Evolutionary conservation across 2,113 vertebrate species (phyloP), one percentile per base, ranked within the genome.

Genomic region (Syrrhaptes paradoxus): DNA sequence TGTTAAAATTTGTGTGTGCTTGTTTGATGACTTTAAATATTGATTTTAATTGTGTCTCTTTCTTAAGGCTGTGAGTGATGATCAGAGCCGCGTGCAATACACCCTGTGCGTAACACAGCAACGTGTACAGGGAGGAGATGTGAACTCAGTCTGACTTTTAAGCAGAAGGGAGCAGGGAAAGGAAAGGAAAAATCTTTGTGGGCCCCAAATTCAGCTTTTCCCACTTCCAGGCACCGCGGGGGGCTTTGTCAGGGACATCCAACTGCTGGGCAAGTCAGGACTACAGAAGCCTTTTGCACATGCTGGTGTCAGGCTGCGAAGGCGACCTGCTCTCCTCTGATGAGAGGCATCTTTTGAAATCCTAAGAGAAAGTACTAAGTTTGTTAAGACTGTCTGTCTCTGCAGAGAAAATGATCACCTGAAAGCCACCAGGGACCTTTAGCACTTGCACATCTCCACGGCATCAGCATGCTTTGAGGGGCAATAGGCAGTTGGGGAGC

Each of bases 11-110:
- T 80, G 55, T 68, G 83, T 84, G 85, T 24, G 61, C 92, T 82
- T 81, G 76, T 85, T 96, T 80, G 91, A 92, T 85, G 81, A 70
- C 74, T 95, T 92, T 49, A 93, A 94, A 88, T 75, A 94, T 61
- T 73, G 93, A 92, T 67, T 87, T 90, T 90, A 86, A 94, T 94
- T 49, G 93, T 76, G 38, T 0, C 0, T 66, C 90, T 89, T 93
- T 76, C 75, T 86, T 63, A 51, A 22, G 85, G 51, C 93, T 31
- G 59, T 79, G 87, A 90, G 84, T 13, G 91, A 76, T 87, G 90
- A 36, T 46, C 26, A 26, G 61, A 87, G 76, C 54, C 17, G 6
- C 0, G 5, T 34, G 34, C 24, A 15, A 38, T 8, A 6, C 29
- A 17, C 38, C 7, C 2, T 2, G 32, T 32, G 54, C 58, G 11